phyloP scores from a whole-genome alignment of 2,797 vertebrate genomes.

The Acanthurus tractus region DNA sequence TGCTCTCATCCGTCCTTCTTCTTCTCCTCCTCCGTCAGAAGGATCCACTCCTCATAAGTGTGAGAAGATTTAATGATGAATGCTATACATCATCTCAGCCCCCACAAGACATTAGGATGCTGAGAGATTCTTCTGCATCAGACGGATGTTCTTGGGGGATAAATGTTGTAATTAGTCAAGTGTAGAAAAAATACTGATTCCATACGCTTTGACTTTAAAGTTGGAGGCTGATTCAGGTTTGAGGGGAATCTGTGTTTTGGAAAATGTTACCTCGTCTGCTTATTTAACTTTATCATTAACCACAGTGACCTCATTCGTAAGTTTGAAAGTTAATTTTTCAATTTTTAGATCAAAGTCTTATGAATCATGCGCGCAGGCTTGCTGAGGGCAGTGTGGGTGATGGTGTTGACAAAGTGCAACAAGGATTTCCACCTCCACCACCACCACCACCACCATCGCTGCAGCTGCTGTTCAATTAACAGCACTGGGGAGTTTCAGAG shows the following conservation, averaged over 20 bases:
- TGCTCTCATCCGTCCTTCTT: constrained; percentile 1
- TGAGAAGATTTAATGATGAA: constrained; percentile 24
- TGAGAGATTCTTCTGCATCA: constrained; percentile 10
- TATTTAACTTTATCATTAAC: constrained; percentile 1
- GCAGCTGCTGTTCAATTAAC: constrained; percentile 22
- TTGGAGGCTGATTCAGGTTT: background rate
- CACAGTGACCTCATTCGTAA: background rate
- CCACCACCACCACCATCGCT: background rate
- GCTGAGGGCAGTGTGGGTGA: constrained; percentile 23
- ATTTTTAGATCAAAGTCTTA: constrained; percentile 18
- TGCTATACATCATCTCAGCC: constrained; percentile 18
- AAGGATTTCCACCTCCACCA: constrained; percentile 26
- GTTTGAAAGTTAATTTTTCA: constrained; percentile 33
- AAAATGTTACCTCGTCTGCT: background rate
- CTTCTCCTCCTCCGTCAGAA: constrained; percentile 6
- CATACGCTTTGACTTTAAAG: constrained; percentile 6
- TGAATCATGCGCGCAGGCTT: constrained; percentile 10
- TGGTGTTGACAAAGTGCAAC: constrained; percentile 24
- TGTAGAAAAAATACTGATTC: background rate
- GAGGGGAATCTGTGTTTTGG: background rate
- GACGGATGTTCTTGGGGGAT: constrained; percentile 17
- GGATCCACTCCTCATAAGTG: constrained; percentile 26
- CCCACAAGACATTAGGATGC: constrained; percentile 26
- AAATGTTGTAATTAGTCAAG: constrained; percentile 14
- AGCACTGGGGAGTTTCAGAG: background rate